Evolutionary conservation across 2,888 invertebrate genomes (phyloP).

Genomic region (Bombylius discolor): DNA sequence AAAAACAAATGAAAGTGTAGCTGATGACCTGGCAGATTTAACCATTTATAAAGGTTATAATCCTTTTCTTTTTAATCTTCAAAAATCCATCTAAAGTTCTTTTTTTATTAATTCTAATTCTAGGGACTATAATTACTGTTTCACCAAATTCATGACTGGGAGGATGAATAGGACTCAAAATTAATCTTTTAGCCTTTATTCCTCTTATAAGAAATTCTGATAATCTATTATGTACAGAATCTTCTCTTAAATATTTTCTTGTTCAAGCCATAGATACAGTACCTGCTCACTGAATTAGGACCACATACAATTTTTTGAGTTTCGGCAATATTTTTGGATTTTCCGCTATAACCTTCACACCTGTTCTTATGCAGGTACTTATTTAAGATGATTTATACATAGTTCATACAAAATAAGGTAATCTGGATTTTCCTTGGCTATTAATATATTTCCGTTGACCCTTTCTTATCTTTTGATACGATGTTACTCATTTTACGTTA

Average conservation of each 20-base stretch:
- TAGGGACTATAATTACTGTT: conserved; percentile 39
- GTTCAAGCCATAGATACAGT: conserved; percentile 46
- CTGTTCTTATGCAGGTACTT: no score
- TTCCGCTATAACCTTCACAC: no score
- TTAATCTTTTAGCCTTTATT: conserved; percentile 48
- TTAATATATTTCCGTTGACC: no score
- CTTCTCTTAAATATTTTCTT: conserved; percentile 48
- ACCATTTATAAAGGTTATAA: conserved; percentile 30
- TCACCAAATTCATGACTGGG: conserved; percentile 25
- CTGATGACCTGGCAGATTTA: neutral
- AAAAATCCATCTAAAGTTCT: conserved; percentile 38
- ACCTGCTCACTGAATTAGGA: no score
- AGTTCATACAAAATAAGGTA: no score
- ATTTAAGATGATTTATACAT: no score
- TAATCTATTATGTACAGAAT: conserved; percentile 41
- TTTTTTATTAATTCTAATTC: conserved; percentile 40
- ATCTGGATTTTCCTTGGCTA: no score
- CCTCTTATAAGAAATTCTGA: conserved; percentile 41
- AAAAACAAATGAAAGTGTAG: no score
- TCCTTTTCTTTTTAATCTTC: conserved; percentile 42
- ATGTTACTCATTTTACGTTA: no score
- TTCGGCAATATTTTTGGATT: no score
- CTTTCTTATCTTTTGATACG: no score
- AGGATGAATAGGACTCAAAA: conserved; percentile 50
- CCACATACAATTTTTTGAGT: no score